Evolutionary conservation across 64 coral and sea anemone species (phyloP), one percentile per base, ranked within the genome.

Genomic region (Trachythela sp.): DNA sequence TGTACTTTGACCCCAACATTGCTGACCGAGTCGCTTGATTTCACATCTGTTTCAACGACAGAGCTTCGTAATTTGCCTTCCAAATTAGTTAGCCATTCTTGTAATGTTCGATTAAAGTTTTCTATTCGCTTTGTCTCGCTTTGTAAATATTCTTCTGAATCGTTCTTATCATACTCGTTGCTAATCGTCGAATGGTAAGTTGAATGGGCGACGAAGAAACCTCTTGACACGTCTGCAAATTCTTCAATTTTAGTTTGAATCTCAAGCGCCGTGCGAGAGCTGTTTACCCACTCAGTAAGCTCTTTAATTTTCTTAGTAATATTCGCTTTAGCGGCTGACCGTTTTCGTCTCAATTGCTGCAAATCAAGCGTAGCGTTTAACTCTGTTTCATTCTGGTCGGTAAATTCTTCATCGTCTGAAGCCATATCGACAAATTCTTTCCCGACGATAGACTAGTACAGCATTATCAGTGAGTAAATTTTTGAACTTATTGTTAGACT

Each of bases 141-240:
- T 35, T 80, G 31, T 37, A 80, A 36, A 80, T 80, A 80, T 80
- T 80, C 2, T 37, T 80, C 75, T 17, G 75, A 80, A 30, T 80
- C 75, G 15, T 29, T 15, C 20, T 29, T 39, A 10, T 80, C 75
- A 36, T 2, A 37, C 15, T 30, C 75, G 75, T 80, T 8, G 15
- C 15, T 35, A 38, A 80, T 15, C 37, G 26, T 39, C 15, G 33
- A 20, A 36, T 80, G 75, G 30, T 80, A 80, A 29, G 31, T 15
- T 80, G 75, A 13, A 18, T 80, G 75, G 37, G 75, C 75, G 31
- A 2, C 33, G 37, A 29, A 37, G 30, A 80, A 80, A 29, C 30
- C 30, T 39, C 30, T 35, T 39, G 37, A 9, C 31, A 80, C 75
- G 31, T 80, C 75, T 30, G 15, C 75, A 80, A 80, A 80, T 35